These are phyloP conservation scores for Urechis unicinctus DNA, from an alignment of 2,888 invertebrate species.

Conservation along the genomic window DNA sequence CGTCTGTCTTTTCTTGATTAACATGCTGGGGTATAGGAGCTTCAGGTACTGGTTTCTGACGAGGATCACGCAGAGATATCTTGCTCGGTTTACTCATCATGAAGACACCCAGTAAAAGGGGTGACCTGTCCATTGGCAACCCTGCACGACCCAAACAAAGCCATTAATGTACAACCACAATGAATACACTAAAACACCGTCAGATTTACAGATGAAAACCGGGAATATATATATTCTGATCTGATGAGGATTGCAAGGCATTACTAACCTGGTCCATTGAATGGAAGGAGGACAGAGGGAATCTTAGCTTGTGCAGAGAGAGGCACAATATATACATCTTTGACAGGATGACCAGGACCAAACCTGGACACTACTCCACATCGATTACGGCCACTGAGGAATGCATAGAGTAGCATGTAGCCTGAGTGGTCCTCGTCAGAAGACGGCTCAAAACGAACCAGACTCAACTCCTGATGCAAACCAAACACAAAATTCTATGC, in stretches of 20 bases:
- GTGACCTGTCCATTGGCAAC: no score
- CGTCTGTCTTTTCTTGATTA: no score
- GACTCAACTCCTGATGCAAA: conserved; percentile 71
- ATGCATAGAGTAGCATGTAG: conserved; percentile 79
- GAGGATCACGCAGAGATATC: no score
- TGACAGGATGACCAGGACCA: conserved; percentile 65
- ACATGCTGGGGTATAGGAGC: neutral
- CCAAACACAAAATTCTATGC: no score
- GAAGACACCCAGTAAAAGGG: no score
- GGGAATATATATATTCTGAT: no score
- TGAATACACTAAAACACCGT: no score
- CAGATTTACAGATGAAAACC: neutral
- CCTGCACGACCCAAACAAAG: no score
- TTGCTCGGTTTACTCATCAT: no score
- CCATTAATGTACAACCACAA: no score
- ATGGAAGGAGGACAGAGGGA: conserved; percentile 57
- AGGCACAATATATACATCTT: conserved; percentile 90
- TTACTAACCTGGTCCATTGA: conserved; percentile 63
- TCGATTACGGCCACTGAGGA: conserved; percentile 70
- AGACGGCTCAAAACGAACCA: conserved; percentile 73
- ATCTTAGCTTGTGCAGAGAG: conserved; percentile 66
- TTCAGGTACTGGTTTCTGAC: no score
- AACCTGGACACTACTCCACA: conserved; percentile 62
- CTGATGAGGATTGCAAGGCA: no score
- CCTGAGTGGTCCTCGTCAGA: conserved; percentile 71